Base-by-base conservation (phyloP, 2,113 vertebrate species). In the Cottus gobio region DNA sequence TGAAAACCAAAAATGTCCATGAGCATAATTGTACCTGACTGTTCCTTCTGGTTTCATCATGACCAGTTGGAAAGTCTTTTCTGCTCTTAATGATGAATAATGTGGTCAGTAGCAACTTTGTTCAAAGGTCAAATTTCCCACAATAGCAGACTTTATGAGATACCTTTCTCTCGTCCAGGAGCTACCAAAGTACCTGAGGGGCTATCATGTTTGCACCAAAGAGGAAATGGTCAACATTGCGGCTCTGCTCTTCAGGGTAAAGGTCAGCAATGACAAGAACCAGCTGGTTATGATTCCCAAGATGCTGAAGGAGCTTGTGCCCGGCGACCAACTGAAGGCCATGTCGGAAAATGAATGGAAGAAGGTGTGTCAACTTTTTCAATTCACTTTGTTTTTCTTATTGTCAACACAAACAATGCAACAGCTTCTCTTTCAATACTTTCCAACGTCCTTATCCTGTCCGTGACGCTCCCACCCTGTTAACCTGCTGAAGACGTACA, bases 181-280 rank as follows among this genome's bases (percentile, higher is more conserved):
- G 89, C 77, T 98, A 39, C 97, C 98, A 0, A 99, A 99, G 87
- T 99, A 99, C 90, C 93, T 99, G 85, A 93, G 97, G 72, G 98
- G 98, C 4, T 99, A 98, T 85, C 97, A 99, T 80, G 94, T 93
- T 68, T 96, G 96, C 68, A 94, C 94, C 13, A 96, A 91, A 87
- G 96, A 97, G 20, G 98, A 99, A 5, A 95, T 95, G 68, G 50
- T 96, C 48, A 94, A 95, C 73, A 93, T 99, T 18, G 98, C 95
- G 0, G 95, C 95, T 36, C 93, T 99, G 75, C 96, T 99, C 83
- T 98, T 95, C 80, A 97, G 95, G 84, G 93, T 95, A 6, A 95
- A 90, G 79, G 93, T 94, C 68, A 92, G 86, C 80, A 93, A 85
- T 0, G 96, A 98, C 90, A 95, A 87, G 30, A 88, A 77, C 1